phyloP scores from a whole-genome alignment of 2,888 invertebrate genomes.

The Coremacera marginata region DNA sequence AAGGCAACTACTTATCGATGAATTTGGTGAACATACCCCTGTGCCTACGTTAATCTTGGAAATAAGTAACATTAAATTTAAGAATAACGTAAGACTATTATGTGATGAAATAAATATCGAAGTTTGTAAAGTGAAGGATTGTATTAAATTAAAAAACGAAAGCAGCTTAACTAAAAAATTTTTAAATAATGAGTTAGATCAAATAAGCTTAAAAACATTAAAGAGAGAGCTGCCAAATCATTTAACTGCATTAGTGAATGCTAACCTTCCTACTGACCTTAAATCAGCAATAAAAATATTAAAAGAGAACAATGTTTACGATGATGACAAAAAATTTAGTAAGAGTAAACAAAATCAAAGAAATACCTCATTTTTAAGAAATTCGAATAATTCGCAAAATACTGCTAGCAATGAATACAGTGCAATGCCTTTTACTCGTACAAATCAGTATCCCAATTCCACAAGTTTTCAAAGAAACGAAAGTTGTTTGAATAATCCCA shows the following conservation, averaged over 20 bases:
- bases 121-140: slow-evolving; percentile 1
- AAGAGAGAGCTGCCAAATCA: not conserved
- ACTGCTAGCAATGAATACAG: slow-evolving; percentile 1
- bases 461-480: not conserved
- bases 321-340: slow-evolving; percentile 20
- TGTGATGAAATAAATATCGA: not conserved
- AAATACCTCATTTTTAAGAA: slow-evolving; percentile 5
- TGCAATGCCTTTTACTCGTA: not conserved
- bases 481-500: not conserved
- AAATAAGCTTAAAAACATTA: too few relatives aligned
- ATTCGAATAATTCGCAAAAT: not conserved
- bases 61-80: slow-evolving; percentile 1
- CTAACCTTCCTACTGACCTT: not conserved
- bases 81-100: not conserved
- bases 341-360: not conserved
- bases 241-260: slow-evolving; percentile 11
- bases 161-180: too few relatives aligned
- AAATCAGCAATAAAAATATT: slow-evolving; percentile 21
- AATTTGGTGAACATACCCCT: not conserved
- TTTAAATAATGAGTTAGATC: too few relatives aligned
- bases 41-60: not conserved
- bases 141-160: not conserved
- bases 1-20: not conserved
- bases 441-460: not conserved
- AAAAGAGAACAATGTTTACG: too few relatives aligned